Percentiles rank a stretch among this genome's conserved stretches.
Conservation (phyloP, 2,888 invertebrate species). For the Pollenia angustigena region DNA sequence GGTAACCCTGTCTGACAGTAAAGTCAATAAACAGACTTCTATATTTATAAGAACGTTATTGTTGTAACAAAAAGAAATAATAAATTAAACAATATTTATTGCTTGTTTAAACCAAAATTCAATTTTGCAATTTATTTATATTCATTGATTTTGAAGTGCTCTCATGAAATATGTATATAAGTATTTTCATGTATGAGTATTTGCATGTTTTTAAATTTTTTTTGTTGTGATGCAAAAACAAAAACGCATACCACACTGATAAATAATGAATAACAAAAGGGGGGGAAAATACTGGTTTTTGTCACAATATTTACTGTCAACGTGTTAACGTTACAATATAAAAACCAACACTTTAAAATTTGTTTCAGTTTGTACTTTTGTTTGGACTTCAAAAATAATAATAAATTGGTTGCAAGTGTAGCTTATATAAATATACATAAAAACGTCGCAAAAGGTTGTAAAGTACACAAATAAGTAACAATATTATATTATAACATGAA, state of each 20-base stretch:
- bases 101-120: constrained; percentile 10
- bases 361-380: constrained; percentile 1
- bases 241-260: background rate
- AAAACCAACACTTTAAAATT: constrained; percentile 46
- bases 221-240: background rate
- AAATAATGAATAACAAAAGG: background rate
- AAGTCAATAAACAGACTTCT: too few species aligned
- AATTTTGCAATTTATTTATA: constrained; percentile 25
- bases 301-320: constrained; percentile 53
- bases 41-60: too few species aligned
- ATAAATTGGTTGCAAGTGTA: too few species aligned
- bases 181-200: constrained; percentile 1
- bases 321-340: constrained; percentile 40
- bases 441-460: too few species aligned
- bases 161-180: background rate
- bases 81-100: background rate
- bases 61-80: background rate
- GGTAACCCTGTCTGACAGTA: too few species aligned
- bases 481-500: too few species aligned
- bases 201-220: background rate
- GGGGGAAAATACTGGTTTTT: constrained; percentile 16
- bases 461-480: too few species aligned
- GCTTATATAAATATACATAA: too few species aligned
- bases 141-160: constrained; percentile 8
- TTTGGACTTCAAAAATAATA: too few species aligned